These are phyloP conservation scores for Serilophus lunatus DNA, from an alignment of 2,113 vertebrate species.

Conservation along the genomic window DNA sequence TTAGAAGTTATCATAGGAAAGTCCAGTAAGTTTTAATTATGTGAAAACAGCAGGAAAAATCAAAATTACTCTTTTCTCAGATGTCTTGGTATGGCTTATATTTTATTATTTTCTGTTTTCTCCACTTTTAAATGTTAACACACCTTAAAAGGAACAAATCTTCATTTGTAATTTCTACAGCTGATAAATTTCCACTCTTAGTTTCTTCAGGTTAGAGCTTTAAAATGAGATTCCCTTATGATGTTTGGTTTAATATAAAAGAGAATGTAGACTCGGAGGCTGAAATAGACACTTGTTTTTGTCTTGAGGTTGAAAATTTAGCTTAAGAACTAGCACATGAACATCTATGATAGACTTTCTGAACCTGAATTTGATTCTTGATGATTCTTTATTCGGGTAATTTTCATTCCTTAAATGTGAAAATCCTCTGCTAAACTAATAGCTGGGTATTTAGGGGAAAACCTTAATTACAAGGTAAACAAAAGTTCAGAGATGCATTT, in stretches of 20 bases:
- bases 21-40: background rate
- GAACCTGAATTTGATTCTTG: background rate
- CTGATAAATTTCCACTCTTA: background rate
- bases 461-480: background rate
- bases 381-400: background rate
- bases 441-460: background rate
- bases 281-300: background rate
- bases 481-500: background rate
- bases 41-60: background rate
- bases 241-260: background rate
- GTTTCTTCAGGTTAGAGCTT: background rate
- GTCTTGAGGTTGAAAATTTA: background rate
- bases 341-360: background rate
- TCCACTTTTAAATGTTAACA: background rate
- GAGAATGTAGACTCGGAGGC: background rate
- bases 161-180: background rate
- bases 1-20: background rate
- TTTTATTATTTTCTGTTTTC: background rate
- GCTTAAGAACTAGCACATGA: background rate
- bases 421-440: background rate
- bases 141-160: background rate
- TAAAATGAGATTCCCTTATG: background rate
- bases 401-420: background rate
- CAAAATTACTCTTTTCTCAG: background rate
- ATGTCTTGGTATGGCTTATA: background rate